Conservation (phyloP, 92 coral and sea anemone genomes). For the Parazoanthus atlanticus region DNA sequence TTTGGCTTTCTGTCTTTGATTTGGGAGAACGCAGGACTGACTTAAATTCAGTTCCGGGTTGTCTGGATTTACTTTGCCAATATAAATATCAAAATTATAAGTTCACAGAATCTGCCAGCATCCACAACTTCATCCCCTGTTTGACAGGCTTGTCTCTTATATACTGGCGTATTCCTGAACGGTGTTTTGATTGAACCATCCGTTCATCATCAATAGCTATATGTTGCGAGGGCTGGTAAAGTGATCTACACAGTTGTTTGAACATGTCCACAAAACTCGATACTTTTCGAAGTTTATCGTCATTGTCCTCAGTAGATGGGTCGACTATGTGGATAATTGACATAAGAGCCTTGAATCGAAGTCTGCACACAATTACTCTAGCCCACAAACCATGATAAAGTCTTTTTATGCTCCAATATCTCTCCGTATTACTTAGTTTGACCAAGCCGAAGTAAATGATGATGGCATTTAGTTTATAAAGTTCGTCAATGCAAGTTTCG, state of each 20-base stretch:
- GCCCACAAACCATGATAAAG: conserved; percentile 83
- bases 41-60: too few relatives aligned
- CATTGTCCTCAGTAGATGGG: conserved; percentile 59
- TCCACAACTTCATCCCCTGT: neutral
- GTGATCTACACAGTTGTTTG: conserved; percentile 52
- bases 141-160: conserved; percentile 63
- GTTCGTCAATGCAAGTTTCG: conserved; percentile 73
- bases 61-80: too few relatives aligned
- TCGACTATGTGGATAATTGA: conserved; percentile 70
- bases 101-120: conserved; percentile 14
- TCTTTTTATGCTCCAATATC: conserved; percentile 72
- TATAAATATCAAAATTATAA: too few relatives aligned
- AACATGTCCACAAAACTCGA: conserved; percentile 55
- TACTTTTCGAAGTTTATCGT: conserved; percentile 68
- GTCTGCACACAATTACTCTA: conserved; percentile 47
- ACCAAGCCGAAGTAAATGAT: conserved; percentile 72
- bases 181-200: conserved; percentile 67
- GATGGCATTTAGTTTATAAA: conserved; percentile 56
- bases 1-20: too few relatives aligned
- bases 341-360: too few relatives aligned
- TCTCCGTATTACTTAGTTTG: conserved; percentile 49
- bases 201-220: conserved; percentile 72
- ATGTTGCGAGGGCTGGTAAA: conserved; percentile 71
- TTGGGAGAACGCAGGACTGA: too few relatives aligned
- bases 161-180: conserved; percentile 66